Evolutionary conservation across 2,888 invertebrate species (phyloP).

Genomic region (Hirtodrosophila confusa): DNA sequence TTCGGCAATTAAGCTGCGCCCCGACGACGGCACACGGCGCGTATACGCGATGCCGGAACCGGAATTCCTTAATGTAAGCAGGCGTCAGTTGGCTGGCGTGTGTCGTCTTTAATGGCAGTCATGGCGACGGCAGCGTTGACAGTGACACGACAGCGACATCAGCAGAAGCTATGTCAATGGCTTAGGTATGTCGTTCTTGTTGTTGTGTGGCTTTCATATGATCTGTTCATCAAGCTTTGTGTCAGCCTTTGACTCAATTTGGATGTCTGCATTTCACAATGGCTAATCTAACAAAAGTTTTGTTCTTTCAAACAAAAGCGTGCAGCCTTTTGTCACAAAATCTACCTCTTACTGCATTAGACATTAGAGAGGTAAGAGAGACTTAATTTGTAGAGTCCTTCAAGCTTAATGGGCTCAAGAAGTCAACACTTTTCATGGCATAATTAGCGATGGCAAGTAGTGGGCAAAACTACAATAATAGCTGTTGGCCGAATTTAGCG

Average conservation of each 20-base stretch:
- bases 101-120: conserved; percentile 68
- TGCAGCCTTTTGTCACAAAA: conserved; percentile 15
- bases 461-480: too few relatives aligned
- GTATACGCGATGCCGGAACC: conserved; percentile 53
- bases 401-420: too few relatives aligned
- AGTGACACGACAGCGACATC: conserved; percentile 4
- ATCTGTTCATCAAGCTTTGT: conserved; percentile 24
- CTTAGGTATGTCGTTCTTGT: conserved; percentile 18
- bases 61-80: conserved; percentile 71
- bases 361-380: not conserved
- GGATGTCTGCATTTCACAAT: conserved; percentile 13
- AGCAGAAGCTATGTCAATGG: conserved; percentile 8
- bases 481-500: too few relatives aligned
- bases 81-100: conserved; percentile 76
- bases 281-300: conserved; percentile 1
- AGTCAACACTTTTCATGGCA: too few relatives aligned
- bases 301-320: conserved; percentile 12
- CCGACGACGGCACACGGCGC: conserved; percentile 44
- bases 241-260: conserved; percentile 17
- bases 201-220: conserved; percentile 12
- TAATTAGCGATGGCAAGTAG: too few relatives aligned
- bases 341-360: conserved; percentile 11
- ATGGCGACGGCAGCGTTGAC: conserved; percentile 52
- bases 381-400: not conserved
- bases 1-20: conserved; percentile 65